These are phyloP conservation scores for Nipponia nippon DNA, from an alignment of 2,113 vertebrate genomes.

Conservation along the genomic window DNA sequence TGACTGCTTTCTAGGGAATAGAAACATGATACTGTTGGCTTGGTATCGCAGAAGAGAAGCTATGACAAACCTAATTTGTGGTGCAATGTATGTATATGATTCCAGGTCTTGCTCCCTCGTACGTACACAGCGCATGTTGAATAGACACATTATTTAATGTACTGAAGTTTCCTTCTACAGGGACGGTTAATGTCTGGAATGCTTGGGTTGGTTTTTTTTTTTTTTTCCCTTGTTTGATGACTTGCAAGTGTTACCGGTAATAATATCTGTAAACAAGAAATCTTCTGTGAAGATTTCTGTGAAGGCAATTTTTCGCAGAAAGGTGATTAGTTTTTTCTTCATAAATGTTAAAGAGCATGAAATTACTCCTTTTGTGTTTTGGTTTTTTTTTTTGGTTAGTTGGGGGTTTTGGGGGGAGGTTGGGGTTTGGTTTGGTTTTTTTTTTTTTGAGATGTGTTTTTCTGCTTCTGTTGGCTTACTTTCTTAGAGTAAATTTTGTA, in stretches of 20 bases:
- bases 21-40: neutral
- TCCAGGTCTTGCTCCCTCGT: neutral
- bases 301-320: neutral
- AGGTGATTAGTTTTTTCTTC: neutral
- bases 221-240: neutral
- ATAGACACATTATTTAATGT: neutral
- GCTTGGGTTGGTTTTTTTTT: neutral
- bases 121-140: neutral
- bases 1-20: neutral
- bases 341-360: neutral
- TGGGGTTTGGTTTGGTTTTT: neutral
- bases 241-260: neutral
- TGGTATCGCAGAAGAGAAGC: neutral
- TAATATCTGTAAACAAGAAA: neutral
- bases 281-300: neutral
- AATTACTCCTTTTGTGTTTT: neutral
- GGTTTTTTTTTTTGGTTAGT: neutral
- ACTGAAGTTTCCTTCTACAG: neutral
- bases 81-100: neutral
- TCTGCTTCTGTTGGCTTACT: neutral
- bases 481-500: neutral
- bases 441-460: neutral
- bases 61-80: neutral
- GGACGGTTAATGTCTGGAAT: neutral
- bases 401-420: neutral